Evolutionary conservation across 2,888 invertebrate genomes (phyloP).

Genomic region (Agrotis clavis): DNA sequence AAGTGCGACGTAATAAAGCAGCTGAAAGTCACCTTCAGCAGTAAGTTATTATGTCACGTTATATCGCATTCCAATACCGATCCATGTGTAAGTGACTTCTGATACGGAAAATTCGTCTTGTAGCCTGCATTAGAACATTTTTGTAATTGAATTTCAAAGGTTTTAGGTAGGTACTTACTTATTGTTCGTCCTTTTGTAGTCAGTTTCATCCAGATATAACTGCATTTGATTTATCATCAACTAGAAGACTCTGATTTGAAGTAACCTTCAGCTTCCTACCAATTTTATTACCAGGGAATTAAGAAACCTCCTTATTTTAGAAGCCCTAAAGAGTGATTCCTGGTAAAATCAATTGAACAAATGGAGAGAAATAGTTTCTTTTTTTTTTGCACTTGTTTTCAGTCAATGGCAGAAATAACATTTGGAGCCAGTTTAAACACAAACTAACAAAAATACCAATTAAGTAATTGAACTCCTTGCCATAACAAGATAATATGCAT

Average conservation of each 20-base stretch:
- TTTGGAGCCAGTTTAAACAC: neutral
- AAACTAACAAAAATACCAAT: neutral
- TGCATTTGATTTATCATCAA: neutral
- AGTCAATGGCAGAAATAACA: neutral
- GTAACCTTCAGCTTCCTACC: neutral
- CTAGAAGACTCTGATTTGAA: neutral
- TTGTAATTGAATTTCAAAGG: conserved; percentile 4
- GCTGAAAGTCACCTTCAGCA: conserved; percentile 66
- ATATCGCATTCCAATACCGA: conserved; percentile 56
- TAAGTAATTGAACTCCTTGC: neutral
- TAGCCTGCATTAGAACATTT: conserved; percentile 41
- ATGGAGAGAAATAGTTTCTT: neutral
- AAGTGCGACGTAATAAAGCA: conserved; percentile 39
- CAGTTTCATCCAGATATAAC: neutral
- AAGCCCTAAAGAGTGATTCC: neutral
- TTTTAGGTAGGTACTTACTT: neutral
- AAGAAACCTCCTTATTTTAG: neutral
- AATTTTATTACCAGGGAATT: neutral
- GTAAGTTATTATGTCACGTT: conserved; percentile 58
- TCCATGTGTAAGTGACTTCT: conserved; percentile 53
- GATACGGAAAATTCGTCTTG: conserved; percentile 55
- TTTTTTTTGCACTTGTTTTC: neutral
- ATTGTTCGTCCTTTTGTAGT: neutral
- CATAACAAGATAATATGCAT: neutral
- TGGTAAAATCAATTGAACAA: too few relatives aligned